These are phyloP conservation scores for Todiramphus chloris DNA, from an alignment of 2,113 vertebrate genomes.

Conservation along the genomic window DNA sequence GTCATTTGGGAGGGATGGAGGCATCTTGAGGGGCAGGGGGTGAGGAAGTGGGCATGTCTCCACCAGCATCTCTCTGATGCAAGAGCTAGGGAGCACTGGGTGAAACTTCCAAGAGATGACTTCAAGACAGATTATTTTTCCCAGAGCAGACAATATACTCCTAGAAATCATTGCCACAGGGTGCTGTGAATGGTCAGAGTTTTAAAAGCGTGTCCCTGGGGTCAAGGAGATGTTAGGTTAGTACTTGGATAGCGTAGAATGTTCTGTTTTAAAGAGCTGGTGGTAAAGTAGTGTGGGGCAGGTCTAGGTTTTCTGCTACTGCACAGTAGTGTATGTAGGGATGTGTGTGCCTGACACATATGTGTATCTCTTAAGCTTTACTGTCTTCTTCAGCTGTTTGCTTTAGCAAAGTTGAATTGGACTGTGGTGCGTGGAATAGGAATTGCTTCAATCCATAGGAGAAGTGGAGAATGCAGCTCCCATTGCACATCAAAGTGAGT, in stretches of 20 bases:
- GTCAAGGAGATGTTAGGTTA: not conserved
- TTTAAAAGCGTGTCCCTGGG: not conserved
- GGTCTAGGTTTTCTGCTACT: not conserved
- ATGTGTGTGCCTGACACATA: not conserved
- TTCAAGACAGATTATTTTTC: not conserved
- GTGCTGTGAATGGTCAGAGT: not conserved
- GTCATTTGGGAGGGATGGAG: not conserved
- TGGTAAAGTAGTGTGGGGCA: not conserved
- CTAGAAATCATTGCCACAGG: not conserved
- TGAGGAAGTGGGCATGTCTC: not conserved
- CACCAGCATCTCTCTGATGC: not conserved
- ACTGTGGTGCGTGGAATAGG: not conserved
- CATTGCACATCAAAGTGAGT: not conserved
- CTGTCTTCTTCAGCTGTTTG: not conserved
- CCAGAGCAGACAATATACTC: not conserved
- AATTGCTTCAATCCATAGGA: not conserved
- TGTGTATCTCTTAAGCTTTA: not conserved
- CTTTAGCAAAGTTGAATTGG: not conserved
- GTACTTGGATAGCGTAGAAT: not conserved
- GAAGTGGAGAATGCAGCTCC: not conserved
- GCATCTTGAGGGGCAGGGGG: not conserved
- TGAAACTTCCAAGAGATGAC: not conserved
- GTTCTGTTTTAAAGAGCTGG: not conserved
- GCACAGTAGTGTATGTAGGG: not conserved
- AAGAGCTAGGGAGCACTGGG: not conserved